Conservation (phyloP, 2,113 vertebrate genomes). For the Lynx canadensis region DNA sequence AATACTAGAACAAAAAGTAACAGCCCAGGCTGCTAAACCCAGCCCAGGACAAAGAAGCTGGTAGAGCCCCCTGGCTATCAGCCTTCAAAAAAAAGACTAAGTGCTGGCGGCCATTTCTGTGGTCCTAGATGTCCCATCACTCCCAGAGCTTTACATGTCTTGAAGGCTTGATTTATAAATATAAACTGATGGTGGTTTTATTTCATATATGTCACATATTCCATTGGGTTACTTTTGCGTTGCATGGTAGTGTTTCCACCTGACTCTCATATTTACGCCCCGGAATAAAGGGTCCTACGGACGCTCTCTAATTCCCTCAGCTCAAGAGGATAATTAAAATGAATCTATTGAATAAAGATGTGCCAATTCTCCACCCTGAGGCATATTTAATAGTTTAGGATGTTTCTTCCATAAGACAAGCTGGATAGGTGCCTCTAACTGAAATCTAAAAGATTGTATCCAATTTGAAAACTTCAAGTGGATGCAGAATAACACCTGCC, state of each 20-base stretch:
- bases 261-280: not conserved
- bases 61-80: not conserved
- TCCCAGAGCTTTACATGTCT: not conserved
- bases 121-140: not conserved
- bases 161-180: not conserved
- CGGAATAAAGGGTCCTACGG: not conserved
- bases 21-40: not conserved
- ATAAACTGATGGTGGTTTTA: not conserved
- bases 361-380: not conserved
- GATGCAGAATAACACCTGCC: not conserved
- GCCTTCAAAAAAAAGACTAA: not conserved
- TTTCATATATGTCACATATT: not conserved
- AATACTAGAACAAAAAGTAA: not conserved
- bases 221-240: not conserved
- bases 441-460: constrained; percentile 36
- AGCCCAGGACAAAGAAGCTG: not conserved
- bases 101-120: not conserved
- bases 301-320: constrained; percentile 19
- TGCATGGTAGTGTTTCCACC: not conserved
- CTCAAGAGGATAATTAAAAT: constrained; percentile 33
- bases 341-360: constrained; percentile 45
- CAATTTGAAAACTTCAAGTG: constrained; percentile 40
- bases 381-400: constrained; percentile 51
- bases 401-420: not conserved
- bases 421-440: not conserved